phyloP scores from a whole-genome alignment of 1,140 invertebrate genomes.

The Mya arenaria region DNA sequence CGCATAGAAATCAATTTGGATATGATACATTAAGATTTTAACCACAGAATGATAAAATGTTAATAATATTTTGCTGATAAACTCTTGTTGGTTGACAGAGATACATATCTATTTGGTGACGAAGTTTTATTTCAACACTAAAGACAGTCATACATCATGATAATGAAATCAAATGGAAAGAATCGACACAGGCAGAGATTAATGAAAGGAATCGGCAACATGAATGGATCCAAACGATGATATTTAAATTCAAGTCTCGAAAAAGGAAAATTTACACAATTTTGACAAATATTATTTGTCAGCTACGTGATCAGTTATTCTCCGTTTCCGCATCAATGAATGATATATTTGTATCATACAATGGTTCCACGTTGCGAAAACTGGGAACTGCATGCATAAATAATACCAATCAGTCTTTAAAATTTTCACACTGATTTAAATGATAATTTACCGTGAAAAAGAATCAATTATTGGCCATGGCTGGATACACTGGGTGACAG shows the following conservation, averaged over 20 bases:
- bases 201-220: too few species aligned
- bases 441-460: conserved; percentile 55
- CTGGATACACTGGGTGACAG: background rate
- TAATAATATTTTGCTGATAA: too few species aligned
- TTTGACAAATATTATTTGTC: conserved; percentile 60
- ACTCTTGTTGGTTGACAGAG: too few species aligned
- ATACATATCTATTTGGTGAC: too few species aligned
- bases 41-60: too few species aligned
- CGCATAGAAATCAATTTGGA: too few species aligned
- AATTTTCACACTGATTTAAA: conserved; percentile 49
- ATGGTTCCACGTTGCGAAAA: conserved; percentile 5
- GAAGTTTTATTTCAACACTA: too few species aligned
- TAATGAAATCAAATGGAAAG: too few species aligned
- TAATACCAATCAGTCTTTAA: conserved; percentile 27
- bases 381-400: conserved; percentile 12
- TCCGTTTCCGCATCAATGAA: conserved; percentile 15
- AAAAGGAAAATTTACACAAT: conserved; percentile 54
- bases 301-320: conserved; percentile 32
- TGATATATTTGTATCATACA: conserved; percentile 56
- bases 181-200: too few species aligned
- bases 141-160: too few species aligned
- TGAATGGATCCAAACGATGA: too few species aligned
- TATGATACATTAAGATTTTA: too few species aligned
- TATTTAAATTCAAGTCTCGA: conserved; percentile 39
- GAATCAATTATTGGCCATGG: conserved; percentile 31